Conservation (phyloP, 1,140 invertebrate species). For the Drosophila jambulina region DNA sequence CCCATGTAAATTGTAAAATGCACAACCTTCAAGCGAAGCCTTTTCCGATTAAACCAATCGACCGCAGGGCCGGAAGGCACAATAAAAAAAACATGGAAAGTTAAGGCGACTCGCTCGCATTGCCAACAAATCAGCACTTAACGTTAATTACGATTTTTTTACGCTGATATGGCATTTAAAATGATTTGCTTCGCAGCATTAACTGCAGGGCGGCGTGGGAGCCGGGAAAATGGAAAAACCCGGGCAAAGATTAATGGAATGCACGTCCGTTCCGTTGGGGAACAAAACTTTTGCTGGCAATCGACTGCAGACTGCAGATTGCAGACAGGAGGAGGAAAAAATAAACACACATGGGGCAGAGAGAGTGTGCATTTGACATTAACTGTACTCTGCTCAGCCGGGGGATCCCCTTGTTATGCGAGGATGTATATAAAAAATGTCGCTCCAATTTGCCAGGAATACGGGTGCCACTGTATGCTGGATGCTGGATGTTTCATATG, state of each 20-base stretch:
- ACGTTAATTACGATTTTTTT: constrained; percentile 72
- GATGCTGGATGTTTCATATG: constrained; percentile 57
- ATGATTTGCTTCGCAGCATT: constrained; percentile 47
- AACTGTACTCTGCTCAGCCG: constrained; percentile 43
- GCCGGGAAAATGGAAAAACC: neutral
- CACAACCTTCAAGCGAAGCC: constrained; percentile 17
- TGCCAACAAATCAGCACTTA: constrained; percentile 73
- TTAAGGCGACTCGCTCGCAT: constrained; percentile 31
- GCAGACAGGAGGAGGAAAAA: constrained; percentile 32
- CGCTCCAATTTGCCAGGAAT: constrained; percentile 54
- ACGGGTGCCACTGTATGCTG: constrained; percentile 17
- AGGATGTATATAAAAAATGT: constrained; percentile 43
- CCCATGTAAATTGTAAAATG: constrained; percentile 33
- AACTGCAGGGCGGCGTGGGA: neutral
- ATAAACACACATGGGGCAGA: constrained; percentile 11
- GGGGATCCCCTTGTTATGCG: constrained; percentile 25
- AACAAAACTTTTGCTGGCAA: constrained; percentile 62
- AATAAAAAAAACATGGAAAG: constrained; percentile 13
- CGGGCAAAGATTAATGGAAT: constrained; percentile 59
- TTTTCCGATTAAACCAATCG: constrained; percentile 46
- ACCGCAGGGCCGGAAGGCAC: constrained; percentile 21
- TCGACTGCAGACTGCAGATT: constrained; percentile 36
- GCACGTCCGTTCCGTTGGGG: constrained; percentile 42
- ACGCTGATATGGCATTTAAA: constrained; percentile 64
- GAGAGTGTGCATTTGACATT: constrained; percentile 72